Evolutionary conservation across 2,113 vertebrate genomes (phyloP), one percentile per base, ranked within the genome.

Genomic region (Cinclus mexicanus): DNA sequence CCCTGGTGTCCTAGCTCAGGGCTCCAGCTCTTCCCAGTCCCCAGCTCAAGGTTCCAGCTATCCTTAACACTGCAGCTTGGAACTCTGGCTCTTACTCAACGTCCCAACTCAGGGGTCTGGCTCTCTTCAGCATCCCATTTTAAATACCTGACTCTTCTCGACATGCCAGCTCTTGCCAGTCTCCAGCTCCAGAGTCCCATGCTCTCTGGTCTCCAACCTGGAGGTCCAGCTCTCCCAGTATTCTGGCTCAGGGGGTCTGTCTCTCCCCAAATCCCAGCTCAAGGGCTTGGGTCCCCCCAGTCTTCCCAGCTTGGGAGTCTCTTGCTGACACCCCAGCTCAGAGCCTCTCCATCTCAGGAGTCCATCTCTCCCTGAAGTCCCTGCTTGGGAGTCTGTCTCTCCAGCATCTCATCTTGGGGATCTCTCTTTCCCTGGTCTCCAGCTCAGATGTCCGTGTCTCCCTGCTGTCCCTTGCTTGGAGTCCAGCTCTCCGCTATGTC

Each of bases 131-230:
- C 10, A 5, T 14, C 42, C 26, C 42, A 41, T 17, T 52, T 50
- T 5, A 6, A 26, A 9, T 29, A 4, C 37, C 28, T 24, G 10
- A 26, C 24, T 65, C 31, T 82, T 29, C 14, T 41, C 0, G 0
- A 16, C 4, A 7, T 70, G 24, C 14, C 60, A 67, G 4, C 13
- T 81, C 11, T 39, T 22, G 25, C 14, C 19, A 31, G 7, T 35
- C 10, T 68, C 47, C 61, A 46, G 10, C 15, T 84, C 10, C 1
- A 10, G 23, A 50, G 41, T 68, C 29, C 17, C 7, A 5, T 49
- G 76, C 47, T 50, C 25, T 24, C 24, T 8, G 11, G 3, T 25
- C 12, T 83, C n/a, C 67, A 49, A 1, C 8, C 37, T 19, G 5
- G 26, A 35, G 41, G 11, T 49, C 35, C 9, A n/a, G 33, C 52